phyloP scores from a whole-genome alignment of 2,113 vertebrate species.

The Sander vitreus region DNA sequence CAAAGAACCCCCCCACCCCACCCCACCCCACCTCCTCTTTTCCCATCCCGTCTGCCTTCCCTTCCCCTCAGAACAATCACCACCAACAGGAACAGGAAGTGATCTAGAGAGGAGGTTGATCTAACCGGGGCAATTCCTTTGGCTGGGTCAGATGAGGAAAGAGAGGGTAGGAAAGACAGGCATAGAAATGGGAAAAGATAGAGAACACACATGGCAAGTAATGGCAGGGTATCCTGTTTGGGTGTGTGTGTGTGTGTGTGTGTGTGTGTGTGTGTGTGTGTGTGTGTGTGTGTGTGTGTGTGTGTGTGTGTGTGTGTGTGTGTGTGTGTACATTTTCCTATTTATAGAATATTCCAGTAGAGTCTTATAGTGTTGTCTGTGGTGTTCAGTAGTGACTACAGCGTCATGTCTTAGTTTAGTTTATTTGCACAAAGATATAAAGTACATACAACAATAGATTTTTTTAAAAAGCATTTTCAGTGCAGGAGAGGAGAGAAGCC shows the following conservation, averaged over 20 bases:
- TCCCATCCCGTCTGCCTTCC: constrained; percentile 69
- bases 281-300: constrained; percentile 23
- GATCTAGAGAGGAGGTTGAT: constrained; percentile 70
- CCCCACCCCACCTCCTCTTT: constrained; percentile 4
- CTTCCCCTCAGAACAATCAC: constrained; percentile 73
- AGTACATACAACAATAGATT: too few species aligned
- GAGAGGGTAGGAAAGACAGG: constrained; percentile 58
- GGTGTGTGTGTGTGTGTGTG: constrained; percentile 21
- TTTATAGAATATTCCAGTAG: constrained; percentile 47
- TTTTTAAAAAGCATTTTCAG: too few species aligned
- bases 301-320: constrained; percentile 17
- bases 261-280: constrained; percentile 23
- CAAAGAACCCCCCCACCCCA: constrained; percentile 63
- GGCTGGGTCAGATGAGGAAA: constrained; percentile 54
- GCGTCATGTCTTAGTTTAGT: too few species aligned
- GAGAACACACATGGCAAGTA: constrained; percentile 39
- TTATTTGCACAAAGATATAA: too few species aligned
- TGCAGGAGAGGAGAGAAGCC: too few species aligned
- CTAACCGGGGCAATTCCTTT: constrained; percentile 73
- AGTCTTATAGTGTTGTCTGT: background rate
- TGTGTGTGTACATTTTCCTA: constrained; percentile 34
- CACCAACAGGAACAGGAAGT: constrained; percentile 79
- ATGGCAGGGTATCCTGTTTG: constrained; percentile 62
- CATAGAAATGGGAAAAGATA: constrained; percentile 57
- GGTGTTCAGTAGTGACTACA: background rate